Evolutionary conservation across 2,888 invertebrate species (phyloP).

Genomic region (Eupithecia dodoneata): DNA sequence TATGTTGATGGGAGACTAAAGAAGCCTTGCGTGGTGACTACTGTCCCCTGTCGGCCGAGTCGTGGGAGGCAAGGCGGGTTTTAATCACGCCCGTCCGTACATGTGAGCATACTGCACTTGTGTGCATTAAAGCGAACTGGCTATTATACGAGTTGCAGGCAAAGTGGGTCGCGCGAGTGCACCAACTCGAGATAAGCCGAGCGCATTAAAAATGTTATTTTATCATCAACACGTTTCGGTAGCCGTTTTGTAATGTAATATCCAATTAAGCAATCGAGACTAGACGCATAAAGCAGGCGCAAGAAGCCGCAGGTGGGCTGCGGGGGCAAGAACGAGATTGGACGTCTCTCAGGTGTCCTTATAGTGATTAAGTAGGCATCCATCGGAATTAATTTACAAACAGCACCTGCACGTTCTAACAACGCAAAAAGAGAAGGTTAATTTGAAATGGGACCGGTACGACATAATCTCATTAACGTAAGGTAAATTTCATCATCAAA

Average conservation of each 20-base stretch:
- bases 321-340: constrained; percentile 39
- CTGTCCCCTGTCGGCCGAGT: constrained; percentile 29
- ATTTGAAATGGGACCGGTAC: constrained; percentile 20
- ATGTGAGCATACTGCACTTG: constrained; percentile 57
- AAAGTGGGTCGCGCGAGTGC: constrained; percentile 69
- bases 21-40: constrained; percentile 32
- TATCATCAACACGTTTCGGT: constrained; percentile 38
- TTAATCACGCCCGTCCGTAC: constrained; percentile 62
- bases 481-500: constrained; percentile 25
- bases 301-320: constrained; percentile 38
- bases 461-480: constrained; percentile 27
- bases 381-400: constrained; percentile 33
- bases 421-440: constrained; percentile 25
- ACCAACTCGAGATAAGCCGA: constrained; percentile 61
- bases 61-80: constrained; percentile 51
- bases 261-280: constrained; percentile 36
- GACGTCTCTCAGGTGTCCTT: constrained; percentile 37
- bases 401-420: constrained; percentile 31
- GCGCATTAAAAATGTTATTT: constrained; percentile 37
- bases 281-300: constrained; percentile 29
- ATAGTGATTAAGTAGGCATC: constrained; percentile 36
- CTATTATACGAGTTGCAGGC: constrained; percentile 45
- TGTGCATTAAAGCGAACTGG: constrained; percentile 39
- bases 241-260: constrained; percentile 27
- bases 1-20: constrained; percentile 1